These are phyloP conservation scores for Apocrypta bakeri DNA, from an alignment of 1,140 invertebrate genomes.

Conservation along the genomic window DNA sequence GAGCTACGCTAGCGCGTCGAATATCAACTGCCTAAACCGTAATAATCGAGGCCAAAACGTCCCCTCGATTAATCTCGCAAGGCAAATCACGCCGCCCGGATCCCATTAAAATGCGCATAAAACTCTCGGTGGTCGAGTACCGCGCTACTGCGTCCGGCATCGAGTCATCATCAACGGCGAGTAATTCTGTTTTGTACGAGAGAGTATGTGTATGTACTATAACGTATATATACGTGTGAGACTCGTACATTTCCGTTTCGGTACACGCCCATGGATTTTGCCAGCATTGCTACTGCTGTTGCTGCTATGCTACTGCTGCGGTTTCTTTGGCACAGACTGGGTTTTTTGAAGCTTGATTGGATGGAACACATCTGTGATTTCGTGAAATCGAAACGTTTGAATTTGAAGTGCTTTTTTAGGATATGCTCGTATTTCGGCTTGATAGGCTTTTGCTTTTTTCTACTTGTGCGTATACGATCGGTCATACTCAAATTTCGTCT, in stretches of 20 bases:
- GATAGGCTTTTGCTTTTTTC: not conserved
- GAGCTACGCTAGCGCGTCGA: not conserved
- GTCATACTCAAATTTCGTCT: no score
- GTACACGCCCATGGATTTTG: conserved; percentile 8
- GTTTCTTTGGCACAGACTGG: no score
- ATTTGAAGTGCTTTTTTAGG: not conserved
- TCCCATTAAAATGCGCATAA: conserved; percentile 49
- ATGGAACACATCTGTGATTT: conserved; percentile 2
- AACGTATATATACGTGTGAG: not conserved
- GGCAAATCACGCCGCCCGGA: conserved; percentile 40
- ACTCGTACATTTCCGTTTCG: conserved; percentile 23
- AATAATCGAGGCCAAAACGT: conserved; percentile 28
- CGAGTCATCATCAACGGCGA: conserved; percentile 48
- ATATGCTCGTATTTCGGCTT: not conserved
- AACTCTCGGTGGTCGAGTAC: conserved; percentile 45
- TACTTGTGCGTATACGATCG: no score
- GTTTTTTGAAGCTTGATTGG: not conserved
- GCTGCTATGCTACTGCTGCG: not conserved
- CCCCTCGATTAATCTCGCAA: conserved; percentile 42
- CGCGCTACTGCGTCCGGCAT: not conserved
- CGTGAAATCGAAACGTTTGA: conserved; percentile 17
- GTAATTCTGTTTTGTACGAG: conserved; percentile 48
- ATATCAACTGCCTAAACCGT: conserved; percentile 30
- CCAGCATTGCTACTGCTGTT: not conserved
- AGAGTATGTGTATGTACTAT: not conserved